These are phyloP conservation scores for Melangyna quadrimaculata DNA, from an alignment of 2,888 invertebrate species.

Conservation along the genomic window DNA sequence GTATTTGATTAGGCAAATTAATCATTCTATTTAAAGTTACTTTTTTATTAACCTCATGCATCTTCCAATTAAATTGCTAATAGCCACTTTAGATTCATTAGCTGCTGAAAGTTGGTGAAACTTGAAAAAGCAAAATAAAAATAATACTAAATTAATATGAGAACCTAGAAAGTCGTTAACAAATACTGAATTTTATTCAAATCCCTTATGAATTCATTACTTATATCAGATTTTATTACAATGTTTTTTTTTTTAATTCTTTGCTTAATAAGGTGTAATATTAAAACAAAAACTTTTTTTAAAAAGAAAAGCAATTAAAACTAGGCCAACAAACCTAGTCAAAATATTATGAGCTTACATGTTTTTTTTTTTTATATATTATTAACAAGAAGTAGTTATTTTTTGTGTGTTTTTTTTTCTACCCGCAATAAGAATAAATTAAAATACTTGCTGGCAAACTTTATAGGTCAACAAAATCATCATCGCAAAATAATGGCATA, in stretches of 20 bases:
- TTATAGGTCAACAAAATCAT: slow-evolving; percentile 30
- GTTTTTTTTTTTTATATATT: background rate
- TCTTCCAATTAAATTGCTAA: background rate
- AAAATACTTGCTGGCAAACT: slow-evolving; percentile 39
- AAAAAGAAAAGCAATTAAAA: slow-evolving; percentile 2
- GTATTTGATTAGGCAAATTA: background rate
- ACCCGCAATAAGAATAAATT: slow-evolving; percentile 31
- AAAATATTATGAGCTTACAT: background rate
- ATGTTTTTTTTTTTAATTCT: background rate
- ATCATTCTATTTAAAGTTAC: background rate
- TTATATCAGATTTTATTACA: background rate
- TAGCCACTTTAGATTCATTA: slow-evolving; percentile 20
- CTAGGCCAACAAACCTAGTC: slow-evolving; percentile 61
- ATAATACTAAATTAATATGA: background rate
- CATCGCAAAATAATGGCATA: slow-evolving; percentile 1
- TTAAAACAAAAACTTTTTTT: background rate
- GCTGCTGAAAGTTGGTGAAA: slow-evolving; percentile 13
- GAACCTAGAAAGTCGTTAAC: slow-evolving; percentile 12
- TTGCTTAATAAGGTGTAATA: background rate
- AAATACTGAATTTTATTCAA: background rate
- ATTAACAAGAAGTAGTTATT: background rate
- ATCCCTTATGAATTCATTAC: background rate
- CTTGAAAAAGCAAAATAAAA: background rate
- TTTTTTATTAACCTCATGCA: background rate
- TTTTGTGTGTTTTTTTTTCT: background rate